Conservation (phyloP, 1,140 invertebrate genomes). For the Macrobrachium nipponense region DNA sequence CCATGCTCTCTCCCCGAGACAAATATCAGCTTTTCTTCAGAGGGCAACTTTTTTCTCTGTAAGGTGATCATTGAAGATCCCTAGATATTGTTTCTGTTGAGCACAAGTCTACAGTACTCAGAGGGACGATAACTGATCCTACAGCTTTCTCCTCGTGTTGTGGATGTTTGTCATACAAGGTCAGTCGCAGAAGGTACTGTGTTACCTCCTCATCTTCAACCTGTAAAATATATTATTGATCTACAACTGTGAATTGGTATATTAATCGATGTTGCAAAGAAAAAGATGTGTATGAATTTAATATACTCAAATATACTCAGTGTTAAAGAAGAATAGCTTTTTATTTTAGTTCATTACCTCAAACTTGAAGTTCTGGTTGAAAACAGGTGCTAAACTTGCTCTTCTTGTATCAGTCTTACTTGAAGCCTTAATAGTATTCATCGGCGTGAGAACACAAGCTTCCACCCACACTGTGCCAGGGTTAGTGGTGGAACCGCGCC, state of each 20-base stretch:
- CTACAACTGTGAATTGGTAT: neutral
- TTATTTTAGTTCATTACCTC: conserved; percentile 37
- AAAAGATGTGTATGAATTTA: neutral
- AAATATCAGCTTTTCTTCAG: neutral
- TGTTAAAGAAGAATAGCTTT: too few relatives aligned
- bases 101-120: conserved; percentile 41
- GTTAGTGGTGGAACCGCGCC: conserved; percentile 48
- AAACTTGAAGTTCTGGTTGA: conserved; percentile 56
- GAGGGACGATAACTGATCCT: conserved; percentile 53
- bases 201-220: conserved; percentile 51
- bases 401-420: conserved; percentile 41
- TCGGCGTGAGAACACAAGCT: conserved; percentile 40
- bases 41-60: too few relatives aligned
- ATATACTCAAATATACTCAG: neutral
- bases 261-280: neutral
- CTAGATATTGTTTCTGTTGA: conserved; percentile 40
- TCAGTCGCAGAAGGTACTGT: conserved; percentile 38
- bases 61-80: conserved; percentile 39
- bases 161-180: conserved; percentile 54
- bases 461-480: conserved; percentile 53
- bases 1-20: too few relatives aligned
- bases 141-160: conserved; percentile 43
- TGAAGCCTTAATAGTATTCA: conserved; percentile 47
- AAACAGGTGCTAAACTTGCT: conserved; percentile 48
- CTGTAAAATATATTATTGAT: conserved; percentile 4